Conservation (phyloP, 92 coral and sea anemone genomes). For the Phenganax subtilis region DNA sequence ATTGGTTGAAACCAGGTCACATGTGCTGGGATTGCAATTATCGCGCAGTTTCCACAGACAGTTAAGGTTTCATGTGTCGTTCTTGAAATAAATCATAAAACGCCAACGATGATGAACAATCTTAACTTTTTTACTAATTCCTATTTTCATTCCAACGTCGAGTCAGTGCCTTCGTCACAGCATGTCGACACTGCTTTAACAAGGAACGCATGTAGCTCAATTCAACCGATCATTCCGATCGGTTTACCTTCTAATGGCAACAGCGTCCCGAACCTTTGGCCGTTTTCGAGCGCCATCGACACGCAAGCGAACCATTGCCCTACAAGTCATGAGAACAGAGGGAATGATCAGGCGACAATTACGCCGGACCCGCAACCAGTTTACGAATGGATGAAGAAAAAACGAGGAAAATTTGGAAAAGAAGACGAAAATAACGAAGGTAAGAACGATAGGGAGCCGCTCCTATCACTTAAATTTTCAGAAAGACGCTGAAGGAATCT, state of each 20-base stretch:
- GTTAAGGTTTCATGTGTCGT: constrained; percentile 84
- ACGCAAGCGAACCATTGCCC: constrained; percentile 10
- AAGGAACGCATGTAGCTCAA: constrained; percentile 44
- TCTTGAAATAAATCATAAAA: constrained; percentile 86
- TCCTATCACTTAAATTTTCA: constrained; percentile 2
- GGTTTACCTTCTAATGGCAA: constrained; percentile 37
- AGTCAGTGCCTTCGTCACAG: constrained; percentile 67
- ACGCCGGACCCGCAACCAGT: constrained; percentile 76
- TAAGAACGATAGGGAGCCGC: constrained; percentile 14
- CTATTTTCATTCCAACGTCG: constrained; percentile 61
- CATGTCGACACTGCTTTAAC: constrained; percentile 68
- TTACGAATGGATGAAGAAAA: constrained; percentile 97
- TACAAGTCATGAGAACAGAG: constrained; percentile 23
- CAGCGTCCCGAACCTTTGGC: constrained; percentile 41
- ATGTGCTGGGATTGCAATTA: constrained; percentile 51
- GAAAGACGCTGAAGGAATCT: not conserved
- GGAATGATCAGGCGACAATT: constrained; percentile 54
- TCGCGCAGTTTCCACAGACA: constrained; percentile 36
- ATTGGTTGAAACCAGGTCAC: constrained; percentile 76
- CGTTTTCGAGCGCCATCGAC: constrained; percentile 39
- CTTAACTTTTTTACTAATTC: constrained; percentile 77
- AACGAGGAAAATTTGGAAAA: constrained; percentile 41
- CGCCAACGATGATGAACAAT: constrained; percentile 98
- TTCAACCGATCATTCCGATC: constrained; percentile 9
- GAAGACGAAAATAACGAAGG: constrained; percentile 31